Percentiles rank a stretch among this genome's conserved stretches.
Conservation (phyloP, 2,797 vertebrate genomes). For the Onychomys torridus region DNA sequence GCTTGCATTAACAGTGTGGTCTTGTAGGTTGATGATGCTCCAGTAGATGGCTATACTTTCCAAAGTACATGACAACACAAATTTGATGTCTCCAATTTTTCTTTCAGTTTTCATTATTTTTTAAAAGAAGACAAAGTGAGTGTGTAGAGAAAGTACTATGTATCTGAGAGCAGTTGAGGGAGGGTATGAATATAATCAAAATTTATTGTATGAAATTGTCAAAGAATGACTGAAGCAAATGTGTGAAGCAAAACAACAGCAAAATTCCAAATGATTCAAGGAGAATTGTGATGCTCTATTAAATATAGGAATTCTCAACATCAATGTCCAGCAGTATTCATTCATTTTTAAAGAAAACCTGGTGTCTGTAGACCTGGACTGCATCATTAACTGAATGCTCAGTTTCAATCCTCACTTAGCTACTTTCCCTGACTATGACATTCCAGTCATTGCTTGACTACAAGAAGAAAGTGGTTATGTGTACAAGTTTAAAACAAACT, state of each 20-base stretch:
- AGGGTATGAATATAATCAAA: too few relatives aligned
- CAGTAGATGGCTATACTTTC: background rate
- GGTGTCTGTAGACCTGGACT: background rate
- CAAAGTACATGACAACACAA: background rate
- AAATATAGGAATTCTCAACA: too few relatives aligned
- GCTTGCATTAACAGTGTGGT: background rate
- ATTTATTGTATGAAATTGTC: too few relatives aligned
- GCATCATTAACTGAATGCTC: background rate
- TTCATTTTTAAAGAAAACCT: background rate
- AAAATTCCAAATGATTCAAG: too few relatives aligned
- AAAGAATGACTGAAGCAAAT: too few relatives aligned
- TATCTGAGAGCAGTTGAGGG: too few relatives aligned
- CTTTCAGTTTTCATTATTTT: too few relatives aligned
- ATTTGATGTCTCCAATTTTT: background rate
- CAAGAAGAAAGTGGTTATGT: background rate
- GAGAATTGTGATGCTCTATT: too few relatives aligned
- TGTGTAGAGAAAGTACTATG: too few relatives aligned
- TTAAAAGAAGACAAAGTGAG: too few relatives aligned
- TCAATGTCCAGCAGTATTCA: too few relatives aligned
- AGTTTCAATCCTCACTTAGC: background rate
- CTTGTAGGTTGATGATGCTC: background rate
- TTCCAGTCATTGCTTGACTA: background rate
- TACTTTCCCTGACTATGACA: background rate
- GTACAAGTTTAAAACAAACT: background rate
- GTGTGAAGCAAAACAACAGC: too few relatives aligned